Evolutionary conservation across 1,140 invertebrate genomes (phyloP), one percentile per base, ranked within the genome.

Genomic region (Hyles vespertilio): DNA sequence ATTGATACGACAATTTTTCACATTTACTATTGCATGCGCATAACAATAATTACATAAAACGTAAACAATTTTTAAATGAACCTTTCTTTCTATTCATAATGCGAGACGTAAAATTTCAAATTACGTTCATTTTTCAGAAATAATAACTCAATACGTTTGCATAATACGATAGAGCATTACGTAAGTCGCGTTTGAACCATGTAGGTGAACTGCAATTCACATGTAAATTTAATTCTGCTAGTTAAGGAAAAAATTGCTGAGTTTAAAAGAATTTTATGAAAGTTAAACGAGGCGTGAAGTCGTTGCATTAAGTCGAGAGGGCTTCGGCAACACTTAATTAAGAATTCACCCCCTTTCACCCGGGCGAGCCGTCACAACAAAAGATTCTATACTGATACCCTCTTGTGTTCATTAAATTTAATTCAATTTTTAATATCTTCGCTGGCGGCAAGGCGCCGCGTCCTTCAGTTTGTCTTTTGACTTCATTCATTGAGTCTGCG

Each of bases 311-410:
- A 83, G 77, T 68, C 71, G 73, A 81, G 77, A 81, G 82, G 73
- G 78, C 79, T 77, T 72, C 70, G 72, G 77, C 74, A 77, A 84
- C 84, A 85, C 85, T 88, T 87, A 88, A 88, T 88, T 88, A 88
- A 85, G 78, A 76, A 79, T 79, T 77, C 80, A 61, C 81, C 79
- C 78, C 75, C 59, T 72, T 58, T 66, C 64, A 73, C 74, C 79
- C 54, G 40, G 59, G 66, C 60, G 52, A 59, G 54, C 70, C 73
- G 79, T 79, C 74, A 85, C 79, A 84, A 84, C 79, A 85, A 85
- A 84, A 81, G 83, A 81, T 81, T 78, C 71, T 71, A 72, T n/a
- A 32, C 48, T 34, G 50, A 22, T 43, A 47, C 43, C 44, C 32
- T 48, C 32, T 10, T 54, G 70, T 81, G 73, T 83, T 74, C 75